Evolutionary conservation across 1,140 invertebrate species (phyloP), one percentile per base, ranked within the genome.

Genomic region (Heliconius melpomene): DNA sequence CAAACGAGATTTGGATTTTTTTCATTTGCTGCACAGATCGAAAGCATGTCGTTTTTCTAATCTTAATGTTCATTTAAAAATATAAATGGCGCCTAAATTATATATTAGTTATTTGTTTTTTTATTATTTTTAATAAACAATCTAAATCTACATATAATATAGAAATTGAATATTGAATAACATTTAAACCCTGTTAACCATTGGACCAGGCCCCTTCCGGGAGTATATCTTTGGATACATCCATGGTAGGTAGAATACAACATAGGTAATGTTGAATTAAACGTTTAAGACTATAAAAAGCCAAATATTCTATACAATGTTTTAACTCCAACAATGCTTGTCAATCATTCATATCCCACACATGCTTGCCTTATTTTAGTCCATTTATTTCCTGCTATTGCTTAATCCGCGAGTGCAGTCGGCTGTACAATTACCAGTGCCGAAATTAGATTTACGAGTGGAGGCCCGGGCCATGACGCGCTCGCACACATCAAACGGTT

Each of bases 361-460:
- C 74, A 79, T 76, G 76, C 81, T 75, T 74, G 72, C 75, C 74
- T 75, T 84, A 84, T 84, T 84, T 84, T 75, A 72, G 81, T 57
- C 74, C 79, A 80, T 84, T 82, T 82, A 79, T 84, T 82, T 84
- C 83, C 83, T 84, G 83, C 81, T 84, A 81, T 84, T 84, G 83
- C 83, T 80, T 80, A 83, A 84, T 86, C 84, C 81, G 82, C 83
- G 81, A 81, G 85, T 85, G 87, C 86, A 85, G 84, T 82, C 80
- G 86, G 77, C 84, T 84, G 83, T 87, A 87, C 87, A 85, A 90
- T 87, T 86, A 84, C 83, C 84, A 80, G 84, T 75, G 83, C 85
- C 88, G 88, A 92, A 85, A 89, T 92, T 93, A 91, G 90, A 90
- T 93, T 93, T 91, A 94, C 89, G 90, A 94, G 86, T 86, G 83